Evolutionary conservation across 2,888 invertebrate genomes (phyloP), one percentile per base, ranked within the genome.

Genomic region (Thereva unica): DNA sequence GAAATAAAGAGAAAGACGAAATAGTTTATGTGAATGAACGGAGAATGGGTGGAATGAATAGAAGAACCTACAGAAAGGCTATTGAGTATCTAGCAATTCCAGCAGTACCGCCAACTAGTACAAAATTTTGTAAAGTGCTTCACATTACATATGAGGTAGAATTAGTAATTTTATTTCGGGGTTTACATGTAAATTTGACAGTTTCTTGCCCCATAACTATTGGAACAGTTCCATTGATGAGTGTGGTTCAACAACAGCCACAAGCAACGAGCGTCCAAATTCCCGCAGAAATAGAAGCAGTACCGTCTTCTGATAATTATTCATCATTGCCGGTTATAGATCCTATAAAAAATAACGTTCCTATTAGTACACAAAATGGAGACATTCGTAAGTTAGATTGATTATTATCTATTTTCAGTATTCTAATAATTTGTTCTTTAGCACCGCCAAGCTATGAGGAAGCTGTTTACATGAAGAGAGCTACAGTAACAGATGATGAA

Each of bases 371-470:
- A 23, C 50, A 64, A 23, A 64, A 69, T 8, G n/a, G 66, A 0
- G 66, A 69, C 54, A 69, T 70, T 12, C 9, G 69, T 68, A 53
- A 57, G 70, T 55, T 54, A n/a, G 0, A n/a, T 37, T 12, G 41
- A 23, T 37, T 9, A 5, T 1, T 40, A 6, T n/a, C 1, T 23
- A 35, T 12, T 50, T 42, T 67, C 4, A n/a, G 37, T 7, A 4
- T 10, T 4, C 2, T 44, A 56, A 54, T 9, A 37, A 9, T 23
- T 66, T 65, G 42, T 12, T 55, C 69, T 71, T 0, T 42, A 81
- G 81, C 78, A 6, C 80, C 80, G 4, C 81, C 81, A 6, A 76
- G 80, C 1, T 81, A 80, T 67, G 80, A 81, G 50, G 77, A 81
- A 69, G 79, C 79, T 53, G 75, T 78, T 70, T 77, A 80, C 73